Conservation (phyloP, 2,113 vertebrate genomes). For the Eulacestoma nigropectus region DNA sequence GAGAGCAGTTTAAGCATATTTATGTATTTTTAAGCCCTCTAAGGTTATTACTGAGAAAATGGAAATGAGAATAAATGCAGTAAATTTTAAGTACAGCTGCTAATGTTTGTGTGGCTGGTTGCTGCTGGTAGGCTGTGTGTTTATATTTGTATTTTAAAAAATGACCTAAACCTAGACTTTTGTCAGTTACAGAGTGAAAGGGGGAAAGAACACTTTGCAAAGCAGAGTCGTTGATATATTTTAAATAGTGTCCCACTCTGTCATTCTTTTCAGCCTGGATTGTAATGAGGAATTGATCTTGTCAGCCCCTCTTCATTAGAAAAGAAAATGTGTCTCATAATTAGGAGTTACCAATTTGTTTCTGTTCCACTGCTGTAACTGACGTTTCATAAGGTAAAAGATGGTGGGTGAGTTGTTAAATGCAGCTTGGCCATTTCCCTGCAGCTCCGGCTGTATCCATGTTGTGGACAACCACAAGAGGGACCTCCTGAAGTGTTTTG, state of each 20-base stretch:
- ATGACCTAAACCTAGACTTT: background rate
- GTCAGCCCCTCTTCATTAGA: background rate
- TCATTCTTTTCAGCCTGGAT: background rate
- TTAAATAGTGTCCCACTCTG: background rate
- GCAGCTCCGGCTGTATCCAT: background rate
- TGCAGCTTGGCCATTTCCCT: background rate
- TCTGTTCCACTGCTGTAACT: background rate
- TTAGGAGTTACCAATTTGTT: background rate
- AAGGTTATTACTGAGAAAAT: background rate
- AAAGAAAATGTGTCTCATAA: background rate
- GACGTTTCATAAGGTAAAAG: background rate
- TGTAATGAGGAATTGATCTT: background rate
- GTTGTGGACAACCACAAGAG: background rate
- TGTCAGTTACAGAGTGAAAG: background rate
- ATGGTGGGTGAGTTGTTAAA: background rate
- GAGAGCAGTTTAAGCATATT: background rate
- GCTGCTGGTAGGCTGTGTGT: background rate
- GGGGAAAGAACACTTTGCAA: background rate
- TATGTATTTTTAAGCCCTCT: background rate
- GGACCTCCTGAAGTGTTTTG: slow-evolving; percentile 1
- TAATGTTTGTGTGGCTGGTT: background rate
- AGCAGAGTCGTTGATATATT: background rate
- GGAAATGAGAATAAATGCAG: background rate
- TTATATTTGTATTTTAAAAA: background rate
- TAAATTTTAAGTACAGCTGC: background rate